phyloP scores from a whole-genome alignment of 2,888 invertebrate genomes.

The Adelphocoris suturalis region DNA sequence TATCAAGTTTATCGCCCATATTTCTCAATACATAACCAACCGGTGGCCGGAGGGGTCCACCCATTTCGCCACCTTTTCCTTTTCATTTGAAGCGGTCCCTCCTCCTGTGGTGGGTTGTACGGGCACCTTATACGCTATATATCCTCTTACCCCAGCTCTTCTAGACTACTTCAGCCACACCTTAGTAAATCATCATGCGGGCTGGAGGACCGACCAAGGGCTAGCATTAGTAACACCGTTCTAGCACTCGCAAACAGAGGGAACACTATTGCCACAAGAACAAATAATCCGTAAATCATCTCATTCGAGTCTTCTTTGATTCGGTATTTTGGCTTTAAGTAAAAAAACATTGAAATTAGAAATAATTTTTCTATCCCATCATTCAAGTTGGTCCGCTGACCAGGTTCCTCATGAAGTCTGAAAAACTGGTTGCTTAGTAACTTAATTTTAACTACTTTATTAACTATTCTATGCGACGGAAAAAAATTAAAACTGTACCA shows the following conservation, averaged over 20 bases:
- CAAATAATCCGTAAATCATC: background rate
- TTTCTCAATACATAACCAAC: slow-evolving; percentile 62
- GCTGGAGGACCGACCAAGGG: background rate
- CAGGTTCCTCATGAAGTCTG: too few species aligned
- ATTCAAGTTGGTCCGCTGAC: too few species aligned
- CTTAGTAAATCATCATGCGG: slow-evolving; percentile 25
- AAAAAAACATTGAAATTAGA: too few species aligned
- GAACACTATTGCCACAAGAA: background rate
- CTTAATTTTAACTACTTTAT: too few species aligned
- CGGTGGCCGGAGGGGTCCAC: background rate
- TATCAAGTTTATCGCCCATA: slow-evolving; percentile 64
- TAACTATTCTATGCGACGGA: too few species aligned
- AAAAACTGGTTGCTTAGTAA: too few species aligned
- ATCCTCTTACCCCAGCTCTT: background rate
- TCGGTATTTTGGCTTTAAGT: too few species aligned
- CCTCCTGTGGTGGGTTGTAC: background rate
- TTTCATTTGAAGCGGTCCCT: slow-evolving; percentile 12
- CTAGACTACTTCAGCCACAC: slow-evolving; percentile 17
- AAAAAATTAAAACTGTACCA: too few species aligned
- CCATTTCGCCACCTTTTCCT: slow-evolving; percentile 8
- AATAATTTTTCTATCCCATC: too few species aligned
- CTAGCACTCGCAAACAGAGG: background rate
- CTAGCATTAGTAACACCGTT: background rate
- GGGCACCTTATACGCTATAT: background rate
- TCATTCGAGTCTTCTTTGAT: too few species aligned